Base-by-base conservation (phyloP, 92 coral and sea anemone species). In the Zoanthus sociatus region DNA sequence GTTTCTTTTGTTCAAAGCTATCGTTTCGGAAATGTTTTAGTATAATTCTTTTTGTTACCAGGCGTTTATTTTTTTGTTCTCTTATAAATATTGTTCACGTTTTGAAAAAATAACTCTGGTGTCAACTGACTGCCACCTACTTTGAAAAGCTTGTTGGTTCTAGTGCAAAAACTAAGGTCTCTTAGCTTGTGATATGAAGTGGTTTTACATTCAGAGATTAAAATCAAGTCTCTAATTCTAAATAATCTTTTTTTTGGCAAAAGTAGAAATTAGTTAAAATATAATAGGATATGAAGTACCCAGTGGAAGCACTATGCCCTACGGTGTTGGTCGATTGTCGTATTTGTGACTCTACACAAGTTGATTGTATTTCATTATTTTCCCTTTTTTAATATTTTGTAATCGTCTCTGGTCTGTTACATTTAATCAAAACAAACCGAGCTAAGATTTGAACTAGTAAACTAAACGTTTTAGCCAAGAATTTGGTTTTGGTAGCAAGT, bases 1-100 rank as follows among this genome's bases (percentile, higher is more conserved):
- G 85, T 47, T n/a, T 48, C 75, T 66, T 66, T 64, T 81, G 85
- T 37, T 66, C 66, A 31, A 26, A 66, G 3, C 14, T 10, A 21
- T 48, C n/a, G 46, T 30, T 45, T 17, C 72, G 13, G 63, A 54
- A 66, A 33, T 53, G 82, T 32, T 69, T 76, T 50, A 8, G 20
- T 76, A 50, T 76, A n/a, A 26, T 21, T 53, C 47, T 51, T 15
- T 45, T 14, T 77, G 13, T 21, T 77, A 55, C 63, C 16, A 51
- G 45, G 82, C n/a, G 69, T 7, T 77, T 14, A 12, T 71, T 45
- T 55, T 55, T 51, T 58, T 58, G 68, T 77, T 32, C 10, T 31
- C 82, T 11, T 55, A 46, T 31, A 53, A 15, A 3, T 7, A 77
- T 15, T 9, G 47, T 31, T 46, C 78, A 37, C 7, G 31, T 78